Conservation (phyloP, 2,888 invertebrate species). For the Drosophila leonis region DNA sequence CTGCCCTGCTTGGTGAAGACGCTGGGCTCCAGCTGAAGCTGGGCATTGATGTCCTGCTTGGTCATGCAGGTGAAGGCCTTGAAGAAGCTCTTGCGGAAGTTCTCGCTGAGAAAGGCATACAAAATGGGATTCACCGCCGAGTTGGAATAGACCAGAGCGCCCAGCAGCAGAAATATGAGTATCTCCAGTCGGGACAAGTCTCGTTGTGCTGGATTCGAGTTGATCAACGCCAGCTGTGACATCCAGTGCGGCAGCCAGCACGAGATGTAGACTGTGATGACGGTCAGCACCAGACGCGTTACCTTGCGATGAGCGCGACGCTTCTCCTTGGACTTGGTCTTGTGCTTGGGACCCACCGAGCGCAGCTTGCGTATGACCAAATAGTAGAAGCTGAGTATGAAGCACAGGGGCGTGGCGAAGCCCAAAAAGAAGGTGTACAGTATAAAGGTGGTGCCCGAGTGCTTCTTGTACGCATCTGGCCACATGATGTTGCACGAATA, state of each 20-base stretch:
- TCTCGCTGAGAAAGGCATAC: constrained; percentile 96
- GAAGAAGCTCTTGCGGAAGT: constrained; percentile 96
- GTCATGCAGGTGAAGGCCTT: constrained; percentile 96
- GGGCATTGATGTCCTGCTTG: constrained; percentile 94
- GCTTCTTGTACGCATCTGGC: constrained; percentile 88
- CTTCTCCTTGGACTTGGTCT: constrained; percentile 92
- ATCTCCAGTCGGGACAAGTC: constrained; percentile 90
- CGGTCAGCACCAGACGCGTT: constrained; percentile 94
- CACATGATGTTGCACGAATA: constrained; percentile 92
- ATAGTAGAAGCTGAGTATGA: constrained; percentile 95
- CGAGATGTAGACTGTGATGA: constrained; percentile 95
- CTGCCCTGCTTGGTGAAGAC: constrained; percentile 88
- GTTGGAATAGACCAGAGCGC: constrained; percentile 92
- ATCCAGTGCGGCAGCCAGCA: constrained; percentile 98
- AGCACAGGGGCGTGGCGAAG: constrained; percentile 93
- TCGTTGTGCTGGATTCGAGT: constrained; percentile 90
- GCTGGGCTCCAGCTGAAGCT: constrained; percentile 94
- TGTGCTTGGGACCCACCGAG: constrained; percentile 95
- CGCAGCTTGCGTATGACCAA: constrained; percentile 94
- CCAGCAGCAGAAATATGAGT: constrained; percentile 93
- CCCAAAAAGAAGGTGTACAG: constrained; percentile 95
- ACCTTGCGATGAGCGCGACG: constrained; percentile 95
- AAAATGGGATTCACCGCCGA: constrained; percentile 97
- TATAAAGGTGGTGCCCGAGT: constrained; percentile 93
- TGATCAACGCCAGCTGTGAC: constrained; percentile 93